phyloP scores from a whole-genome alignment of 2,797 vertebrate genomes.

The Sebastes flavidus region DNA sequence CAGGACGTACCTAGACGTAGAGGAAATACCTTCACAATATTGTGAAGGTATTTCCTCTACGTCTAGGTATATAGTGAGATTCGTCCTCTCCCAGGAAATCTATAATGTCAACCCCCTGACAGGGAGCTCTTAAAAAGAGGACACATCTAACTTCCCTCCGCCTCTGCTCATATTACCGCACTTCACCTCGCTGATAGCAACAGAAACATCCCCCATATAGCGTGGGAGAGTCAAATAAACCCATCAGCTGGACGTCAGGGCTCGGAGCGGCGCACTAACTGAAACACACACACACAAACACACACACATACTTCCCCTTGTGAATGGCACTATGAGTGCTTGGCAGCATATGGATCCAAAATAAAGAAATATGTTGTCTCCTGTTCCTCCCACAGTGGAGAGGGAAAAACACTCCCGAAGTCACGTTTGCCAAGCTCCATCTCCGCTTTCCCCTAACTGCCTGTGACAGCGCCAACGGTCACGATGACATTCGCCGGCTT shows the following conservation, averaged over 20 bases:
- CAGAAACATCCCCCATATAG: conserved; percentile 39
- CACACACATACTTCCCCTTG: conserved; percentile 34
- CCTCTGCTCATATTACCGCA: conserved; percentile 33
- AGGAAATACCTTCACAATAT: neutral
- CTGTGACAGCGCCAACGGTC: conserved; percentile 7
- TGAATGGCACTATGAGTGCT: conserved; percentile 32
- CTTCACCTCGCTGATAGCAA: conserved; percentile 47
- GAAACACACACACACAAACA: conserved; percentile 47
- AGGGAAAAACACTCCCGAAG: conserved; percentile 27
- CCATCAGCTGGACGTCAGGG: conserved; percentile 49
- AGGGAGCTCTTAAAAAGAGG: conserved; percentile 12
- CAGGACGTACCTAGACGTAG: neutral
- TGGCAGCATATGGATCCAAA: conserved; percentile 55
- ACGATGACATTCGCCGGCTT: conserved; percentile 2
- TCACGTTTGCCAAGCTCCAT: conserved; percentile 16
- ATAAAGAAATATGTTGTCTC: conserved; percentile 66
- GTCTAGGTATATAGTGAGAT: neutral
- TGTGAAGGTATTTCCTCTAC: neutral
- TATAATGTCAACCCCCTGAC: neutral
- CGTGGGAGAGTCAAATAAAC: conserved; percentile 62
- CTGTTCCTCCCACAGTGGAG: conserved; percentile 32
- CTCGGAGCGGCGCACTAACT: conserved; percentile 42
- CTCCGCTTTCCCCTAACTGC: conserved; percentile 12
- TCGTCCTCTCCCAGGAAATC: conserved; percentile 7
- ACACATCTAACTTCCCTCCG: conserved; percentile 24